A percentile compares a stretch with the other conserved stretches of the same genome.
phyloP scores from a whole-genome alignment of 2,113 vertebrate species.

The Oriolus oriolus region DNA sequence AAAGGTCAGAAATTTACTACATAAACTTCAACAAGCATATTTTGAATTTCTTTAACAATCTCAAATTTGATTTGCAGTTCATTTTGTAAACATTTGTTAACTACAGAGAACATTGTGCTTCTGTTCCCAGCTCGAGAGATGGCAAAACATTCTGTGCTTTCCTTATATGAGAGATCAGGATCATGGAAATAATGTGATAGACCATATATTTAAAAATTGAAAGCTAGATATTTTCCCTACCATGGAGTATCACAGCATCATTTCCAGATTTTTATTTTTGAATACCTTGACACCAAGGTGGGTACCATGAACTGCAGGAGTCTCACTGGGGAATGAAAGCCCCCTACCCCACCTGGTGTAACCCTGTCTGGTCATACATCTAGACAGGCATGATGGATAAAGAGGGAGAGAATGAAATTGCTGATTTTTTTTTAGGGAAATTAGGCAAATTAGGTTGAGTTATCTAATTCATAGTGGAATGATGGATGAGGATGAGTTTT shows the following conservation, averaged over 20 bases:
- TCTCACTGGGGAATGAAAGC: background rate
- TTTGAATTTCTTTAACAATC: conserved; percentile 12
- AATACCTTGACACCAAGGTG: background rate
- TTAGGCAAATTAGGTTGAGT: conserved; percentile 18
- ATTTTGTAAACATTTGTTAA: conserved; percentile 20
- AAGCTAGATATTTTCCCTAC: background rate
- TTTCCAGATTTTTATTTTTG: background rate
- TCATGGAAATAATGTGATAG: background rate
- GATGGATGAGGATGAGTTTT: conserved; percentile 18
- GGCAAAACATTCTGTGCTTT: background rate
- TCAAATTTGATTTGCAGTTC: background rate
- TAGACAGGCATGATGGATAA: conserved; percentile 8
- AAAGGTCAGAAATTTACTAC: background rate
- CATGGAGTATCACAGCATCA: background rate
- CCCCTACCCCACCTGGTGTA: background rate
- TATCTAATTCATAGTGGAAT: conserved; percentile 37
- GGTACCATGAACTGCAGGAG: background rate
- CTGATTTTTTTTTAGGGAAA: background rate
- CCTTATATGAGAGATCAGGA: background rate
- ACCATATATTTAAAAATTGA: background rate
- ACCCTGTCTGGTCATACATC: background rate
- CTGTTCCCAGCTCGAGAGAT: background rate
- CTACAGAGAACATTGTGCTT: conserved; percentile 7
- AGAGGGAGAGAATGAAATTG: background rate
- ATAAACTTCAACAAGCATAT: background rate